phyloP scores from a whole-genome alignment of 2,113 vertebrate species.

The Hypocryptadius cinnamomeus region DNA sequence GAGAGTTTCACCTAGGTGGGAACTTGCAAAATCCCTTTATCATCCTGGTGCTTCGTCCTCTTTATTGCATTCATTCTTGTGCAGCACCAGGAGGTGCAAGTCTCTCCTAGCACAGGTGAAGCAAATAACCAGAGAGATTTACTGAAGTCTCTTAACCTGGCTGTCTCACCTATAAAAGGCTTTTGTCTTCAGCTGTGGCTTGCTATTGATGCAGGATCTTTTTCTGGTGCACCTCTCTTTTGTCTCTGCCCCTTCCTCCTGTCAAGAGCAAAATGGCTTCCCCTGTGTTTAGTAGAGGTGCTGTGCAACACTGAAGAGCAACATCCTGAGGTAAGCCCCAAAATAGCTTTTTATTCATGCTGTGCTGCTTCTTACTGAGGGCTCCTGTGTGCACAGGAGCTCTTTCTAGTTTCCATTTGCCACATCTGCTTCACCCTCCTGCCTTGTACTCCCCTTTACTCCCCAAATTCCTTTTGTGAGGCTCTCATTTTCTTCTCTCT shows the following conservation, averaged over 20 bases:
- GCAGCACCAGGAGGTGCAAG: neutral
- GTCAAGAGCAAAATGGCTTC: neutral
- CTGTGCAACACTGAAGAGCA: neutral
- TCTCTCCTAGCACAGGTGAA: neutral
- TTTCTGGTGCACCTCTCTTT: rapidly evolving
- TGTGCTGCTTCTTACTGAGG: neutral
- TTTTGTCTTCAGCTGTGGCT: neutral
- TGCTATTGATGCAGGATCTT: neutral
- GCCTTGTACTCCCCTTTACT: neutral
- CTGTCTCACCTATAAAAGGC: neutral
- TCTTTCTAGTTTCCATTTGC: neutral
- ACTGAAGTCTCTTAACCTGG: neutral
- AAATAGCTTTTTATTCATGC: neutral
- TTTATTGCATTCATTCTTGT: neutral
- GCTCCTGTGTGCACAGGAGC: neutral
- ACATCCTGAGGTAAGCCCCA: neutral
- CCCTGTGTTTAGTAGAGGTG: neutral
- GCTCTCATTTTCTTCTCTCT: neutral
- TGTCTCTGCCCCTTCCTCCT: neutral
- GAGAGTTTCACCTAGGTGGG: neutral
- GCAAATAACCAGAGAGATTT: neutral
- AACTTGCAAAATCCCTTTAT: neutral
- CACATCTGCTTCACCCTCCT: neutral
- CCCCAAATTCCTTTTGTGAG: neutral
- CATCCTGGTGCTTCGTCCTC: neutral